Base-by-base conservation (phyloP, 2,797 vertebrate species). In the Ispidina picta region DNA sequence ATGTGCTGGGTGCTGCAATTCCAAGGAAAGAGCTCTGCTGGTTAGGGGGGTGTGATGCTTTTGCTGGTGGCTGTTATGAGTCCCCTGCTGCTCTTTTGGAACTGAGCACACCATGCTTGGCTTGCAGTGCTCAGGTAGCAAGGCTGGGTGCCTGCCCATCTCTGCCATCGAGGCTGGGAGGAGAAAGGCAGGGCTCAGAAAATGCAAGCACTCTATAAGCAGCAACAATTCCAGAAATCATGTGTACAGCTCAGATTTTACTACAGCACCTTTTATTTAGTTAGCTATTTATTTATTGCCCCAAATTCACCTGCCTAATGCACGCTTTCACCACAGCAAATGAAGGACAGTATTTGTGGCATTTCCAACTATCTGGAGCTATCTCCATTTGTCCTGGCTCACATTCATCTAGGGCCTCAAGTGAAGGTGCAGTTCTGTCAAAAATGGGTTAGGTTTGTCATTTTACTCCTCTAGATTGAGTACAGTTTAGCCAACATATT, bases 21-120 rank as follows among this genome's bases (percentile, higher is more conserved):
- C 79, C 92, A 93, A 87, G 37, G 49, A 41, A 91, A 66, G 41
- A 73, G 41, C 49, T 88, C 64, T 86, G 83, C 71, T 89, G 8
- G 83, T 91, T 56, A 54, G 60, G 44, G 49, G 28, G 12, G 78
- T 54, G 44, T 33, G 52, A 64, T 92, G 56, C 51, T 92, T 72
- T 64, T 92, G 54, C 51, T 59, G 37, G 52, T 65, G 52, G 82
- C 26, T 48, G 43, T 60, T 83, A 77, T 11, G 55, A 70, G 25
- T 82, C 56, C 63, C 49, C 76, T 70, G 93, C 35, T 73, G 74
- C 66, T 78, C 48, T 76, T 89, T 71, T 66, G 76, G 85, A 92
- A 91, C 73, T 52, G 23, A 89, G 55, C 55, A n/a, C 48, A 33
- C 8, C 20, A 6, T 35, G 70, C 83, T 60, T 76, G 70, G 73